These are phyloP conservation scores for Diabrotica balteata DNA, from an alignment of 2,888 invertebrate genomes.

Conservation along the genomic window DNA sequence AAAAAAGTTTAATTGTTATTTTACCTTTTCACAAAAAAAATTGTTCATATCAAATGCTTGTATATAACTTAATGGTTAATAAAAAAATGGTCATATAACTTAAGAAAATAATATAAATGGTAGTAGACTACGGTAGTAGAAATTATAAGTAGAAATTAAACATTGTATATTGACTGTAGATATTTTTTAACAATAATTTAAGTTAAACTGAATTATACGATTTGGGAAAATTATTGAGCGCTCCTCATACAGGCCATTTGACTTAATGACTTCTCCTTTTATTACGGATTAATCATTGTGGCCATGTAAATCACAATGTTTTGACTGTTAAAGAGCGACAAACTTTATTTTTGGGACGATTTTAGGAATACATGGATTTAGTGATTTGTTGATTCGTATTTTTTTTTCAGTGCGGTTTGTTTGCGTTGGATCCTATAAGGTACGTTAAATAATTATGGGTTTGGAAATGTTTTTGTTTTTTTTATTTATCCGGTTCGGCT, in stretches of 20 bases:
- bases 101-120: no score
- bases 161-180: no score
- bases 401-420: background rate
- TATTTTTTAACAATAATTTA: no score
- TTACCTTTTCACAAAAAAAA: no score
- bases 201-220: no score
- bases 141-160: no score
- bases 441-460: background rate
- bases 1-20: no score
- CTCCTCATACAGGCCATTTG: background rate
- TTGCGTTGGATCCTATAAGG: slow-evolving; percentile 2
- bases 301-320: slow-evolving; percentile 21
- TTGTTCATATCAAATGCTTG: no score
- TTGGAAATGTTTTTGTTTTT: background rate
- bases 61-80: no score
- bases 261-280: slow-evolving; percentile 2
- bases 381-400: slow-evolving; percentile 4
- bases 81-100: no score
- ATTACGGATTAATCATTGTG: slow-evolving; percentile 13
- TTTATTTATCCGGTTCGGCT: background rate
- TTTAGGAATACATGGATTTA: slow-evolving; percentile 18
- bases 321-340: slow-evolving; percentile 15
- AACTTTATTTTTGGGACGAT: slow-evolving; percentile 14
- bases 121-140: no score
- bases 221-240: background rate